Conservation (phyloP, 2,113 vertebrate genomes). For the Ranitomeya imitator region DNA sequence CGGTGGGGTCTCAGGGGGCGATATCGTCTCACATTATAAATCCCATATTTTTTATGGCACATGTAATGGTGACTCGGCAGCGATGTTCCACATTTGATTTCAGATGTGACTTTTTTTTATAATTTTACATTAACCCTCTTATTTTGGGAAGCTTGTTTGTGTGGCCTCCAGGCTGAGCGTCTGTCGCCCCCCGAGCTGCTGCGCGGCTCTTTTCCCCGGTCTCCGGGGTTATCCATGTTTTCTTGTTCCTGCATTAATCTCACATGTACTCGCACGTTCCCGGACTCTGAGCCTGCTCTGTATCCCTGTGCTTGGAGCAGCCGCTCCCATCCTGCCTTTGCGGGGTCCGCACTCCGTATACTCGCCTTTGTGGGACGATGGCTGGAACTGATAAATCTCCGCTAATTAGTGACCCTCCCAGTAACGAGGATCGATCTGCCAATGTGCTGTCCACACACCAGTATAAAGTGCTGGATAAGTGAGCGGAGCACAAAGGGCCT, state of each 20-base stretch:
- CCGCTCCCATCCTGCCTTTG: too few relatives aligned
- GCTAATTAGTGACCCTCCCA: constrained; percentile 23
- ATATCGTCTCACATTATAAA: too few relatives aligned
- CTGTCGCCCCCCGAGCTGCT: background rate
- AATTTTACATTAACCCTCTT: too few relatives aligned
- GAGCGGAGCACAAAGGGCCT: background rate
- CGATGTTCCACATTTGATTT: too few relatives aligned
- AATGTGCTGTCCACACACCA: constrained; percentile 21
- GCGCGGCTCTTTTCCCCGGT: background rate
- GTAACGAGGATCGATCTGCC: constrained; percentile 12
- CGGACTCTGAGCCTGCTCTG: too few relatives aligned
- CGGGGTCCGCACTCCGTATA: background rate
- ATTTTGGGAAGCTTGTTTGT: too few relatives aligned
- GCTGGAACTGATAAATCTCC: constrained; percentile 16
- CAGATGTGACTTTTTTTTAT: too few relatives aligned
- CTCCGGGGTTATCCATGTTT: background rate
- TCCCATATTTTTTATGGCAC: too few relatives aligned
- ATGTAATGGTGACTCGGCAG: too few relatives aligned
- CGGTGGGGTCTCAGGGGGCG: too few relatives aligned
- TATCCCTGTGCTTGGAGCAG: background rate
- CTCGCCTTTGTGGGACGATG: constrained; percentile 7
- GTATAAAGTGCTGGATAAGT: constrained; percentile 34
- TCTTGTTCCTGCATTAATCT: background rate
- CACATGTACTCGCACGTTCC: background rate
- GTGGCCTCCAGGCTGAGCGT: too few relatives aligned